Base-by-base conservation (phyloP, 2,797 vertebrate genomes). In the Hirundo rustica region DNA sequence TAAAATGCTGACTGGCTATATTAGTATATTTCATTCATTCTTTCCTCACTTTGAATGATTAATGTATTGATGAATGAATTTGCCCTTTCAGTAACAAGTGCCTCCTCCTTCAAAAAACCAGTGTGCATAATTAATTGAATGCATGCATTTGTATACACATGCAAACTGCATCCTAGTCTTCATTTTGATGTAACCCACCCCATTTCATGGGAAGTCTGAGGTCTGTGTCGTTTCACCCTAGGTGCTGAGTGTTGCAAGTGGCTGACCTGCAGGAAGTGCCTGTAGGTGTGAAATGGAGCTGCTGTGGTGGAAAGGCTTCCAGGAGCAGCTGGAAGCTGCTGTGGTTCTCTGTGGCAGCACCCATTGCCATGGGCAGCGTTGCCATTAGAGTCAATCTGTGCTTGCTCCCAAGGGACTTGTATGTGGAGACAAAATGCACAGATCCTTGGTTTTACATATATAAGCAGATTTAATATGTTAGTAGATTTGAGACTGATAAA, bases 271-370 rank as follows among this genome's bases (percentile, higher is more conserved):
- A 74, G 64, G 32, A 61, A 21, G 34, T 87, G 51, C 51, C 34
- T 85, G 25, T 71, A 34, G 76, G 57, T 74, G 45, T 71, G 57
- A 77, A 67, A 74, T 62, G 25, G 36, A 47, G 29, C 58, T n/a
- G 47, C 58, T 62, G 40, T 54, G n/a, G 32, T 29, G 36, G 65
- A 65, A 82, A 73, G 79, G 7, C 40, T 85, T 76, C 47, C 53
- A 76, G 51, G 18, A 57, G 17, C 11, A 72, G 42, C 47, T 44
- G 81, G 71, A 32, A 58, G 17, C 53, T 82, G 38, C 26, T 0
- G 0, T 6, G 0, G 1, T 61, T 67, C 32, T 26, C 18, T 5
- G 5, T 8, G 34, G 19, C 38, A 82, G 60, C 51, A 70, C 40
- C 12, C 72, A 38, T 11, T 68, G 16, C n/a, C 19, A 25, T 50